Conservation (phyloP, 2,797 vertebrate species). For the Loriculus beryllinus region DNA sequence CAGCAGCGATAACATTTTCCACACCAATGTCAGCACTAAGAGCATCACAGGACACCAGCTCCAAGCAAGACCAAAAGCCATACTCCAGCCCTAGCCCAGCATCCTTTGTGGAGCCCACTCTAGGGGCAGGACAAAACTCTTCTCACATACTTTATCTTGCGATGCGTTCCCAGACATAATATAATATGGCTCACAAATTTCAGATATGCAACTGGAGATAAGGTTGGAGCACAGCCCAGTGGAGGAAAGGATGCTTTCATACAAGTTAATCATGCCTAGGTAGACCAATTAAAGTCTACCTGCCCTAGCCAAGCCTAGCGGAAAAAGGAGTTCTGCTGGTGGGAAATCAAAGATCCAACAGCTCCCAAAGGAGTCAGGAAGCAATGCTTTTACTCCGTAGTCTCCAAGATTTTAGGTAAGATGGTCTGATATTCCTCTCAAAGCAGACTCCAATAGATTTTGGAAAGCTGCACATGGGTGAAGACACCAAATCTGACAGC, state of each 20-base stretch:
- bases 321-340: not conserved
- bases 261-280: not conserved
- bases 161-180: not conserved
- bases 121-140: not conserved
- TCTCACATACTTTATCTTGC: not conserved
- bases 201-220: not conserved
- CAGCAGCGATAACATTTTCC: fast-evolving
- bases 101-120: not conserved
- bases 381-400: not conserved
- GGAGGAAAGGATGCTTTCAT: not conserved
- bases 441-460: not conserved
- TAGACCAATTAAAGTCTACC: not conserved
- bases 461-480: not conserved
- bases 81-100: not conserved
- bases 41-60: not conserved
- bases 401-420: not conserved
- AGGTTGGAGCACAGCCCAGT: not conserved
- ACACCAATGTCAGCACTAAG: not conserved
- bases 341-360: not conserved
- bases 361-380: not conserved
- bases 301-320: not conserved
- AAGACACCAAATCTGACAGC: not conserved
- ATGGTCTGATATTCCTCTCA: not conserved
- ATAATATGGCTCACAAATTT: not conserved
- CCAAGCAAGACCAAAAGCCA: not conserved